phyloP scores from a whole-genome alignment of 2,113 vertebrate species.

The Lepus timidus region DNA sequence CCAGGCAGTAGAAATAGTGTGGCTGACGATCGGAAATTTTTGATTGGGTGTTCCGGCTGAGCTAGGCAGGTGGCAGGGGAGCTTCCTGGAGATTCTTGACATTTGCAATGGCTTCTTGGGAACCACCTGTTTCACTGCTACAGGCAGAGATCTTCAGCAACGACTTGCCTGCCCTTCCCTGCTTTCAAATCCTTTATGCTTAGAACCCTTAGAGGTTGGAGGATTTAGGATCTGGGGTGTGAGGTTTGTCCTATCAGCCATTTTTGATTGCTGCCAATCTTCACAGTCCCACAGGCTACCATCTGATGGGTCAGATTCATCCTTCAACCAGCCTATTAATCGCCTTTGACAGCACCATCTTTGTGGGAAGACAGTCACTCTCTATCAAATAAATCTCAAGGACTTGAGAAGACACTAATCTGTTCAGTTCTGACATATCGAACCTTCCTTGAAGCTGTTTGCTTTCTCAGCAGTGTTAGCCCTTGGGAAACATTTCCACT shows the following conservation, averaged over 20 bases:
- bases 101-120: neutral
- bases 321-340: neutral
- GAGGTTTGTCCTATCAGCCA: neutral
- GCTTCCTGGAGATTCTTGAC: conserved; percentile 19
- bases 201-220: neutral
- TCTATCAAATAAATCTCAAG: neutral
- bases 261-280: neutral
- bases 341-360: neutral
- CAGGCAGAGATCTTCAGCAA: neutral
- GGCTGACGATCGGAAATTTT: neutral
- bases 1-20: neutral
- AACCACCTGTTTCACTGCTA: neutral
- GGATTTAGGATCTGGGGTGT: neutral
- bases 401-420: conserved; percentile 22
- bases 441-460: conserved; percentile 25
- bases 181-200: neutral
- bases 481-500: conserved; percentile 38
- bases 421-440: conserved; percentile 45
- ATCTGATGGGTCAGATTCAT: neutral
- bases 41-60: neutral
- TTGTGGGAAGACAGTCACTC: conserved; percentile 29
- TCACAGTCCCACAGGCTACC: neutral
- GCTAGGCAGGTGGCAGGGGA: neutral
- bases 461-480: conserved; percentile 22
- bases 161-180: neutral